These are phyloP conservation scores for Heliothis subflexa DNA, from an alignment of 1,140 invertebrate species.

Conservation along the genomic window DNA sequence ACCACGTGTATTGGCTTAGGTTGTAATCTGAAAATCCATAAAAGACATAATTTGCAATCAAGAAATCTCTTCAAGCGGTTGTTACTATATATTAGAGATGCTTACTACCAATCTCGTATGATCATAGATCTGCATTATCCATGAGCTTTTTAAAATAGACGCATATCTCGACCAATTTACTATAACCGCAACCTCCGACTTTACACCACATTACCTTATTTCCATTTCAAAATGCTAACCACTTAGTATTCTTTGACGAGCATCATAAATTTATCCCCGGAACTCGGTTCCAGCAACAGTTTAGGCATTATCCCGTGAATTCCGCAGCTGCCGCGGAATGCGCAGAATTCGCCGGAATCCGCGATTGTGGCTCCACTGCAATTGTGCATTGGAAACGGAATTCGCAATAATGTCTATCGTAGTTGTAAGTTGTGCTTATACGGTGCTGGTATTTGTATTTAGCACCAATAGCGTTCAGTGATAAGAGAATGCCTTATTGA, in stretches of 20 bases:
- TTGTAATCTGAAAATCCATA: no score
- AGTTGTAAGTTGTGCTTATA: background rate
- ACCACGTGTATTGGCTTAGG: no score
- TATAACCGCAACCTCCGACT: no score
- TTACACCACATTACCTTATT: background rate
- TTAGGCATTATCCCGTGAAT: constrained; percentile 25
- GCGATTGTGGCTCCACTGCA: constrained; percentile 15
- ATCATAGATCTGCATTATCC: no score
- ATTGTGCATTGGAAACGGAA: constrained; percentile 21
- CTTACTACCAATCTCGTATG: no score
- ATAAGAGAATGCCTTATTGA: no score
- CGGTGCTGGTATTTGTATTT: background rate
- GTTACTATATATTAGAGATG: no score
- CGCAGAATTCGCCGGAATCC: constrained; percentile 16
- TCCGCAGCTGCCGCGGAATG: constrained; percentile 11
- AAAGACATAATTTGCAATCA: no score
- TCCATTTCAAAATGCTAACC: background rate
- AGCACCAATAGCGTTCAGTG: no score
- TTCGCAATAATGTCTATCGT: constrained; percentile 32
- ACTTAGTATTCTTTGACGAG: background rate
- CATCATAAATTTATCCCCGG: constrained; percentile 12
- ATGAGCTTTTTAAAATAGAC: no score
- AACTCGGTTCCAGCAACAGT: background rate
- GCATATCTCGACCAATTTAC: no score
- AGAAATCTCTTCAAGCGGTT: no score